A percentile compares a stretch with the other conserved stretches of the same genome.
Conservation (phyloP, 2,888 invertebrate genomes). For the Lepidocyrtinus sp. region DNA sequence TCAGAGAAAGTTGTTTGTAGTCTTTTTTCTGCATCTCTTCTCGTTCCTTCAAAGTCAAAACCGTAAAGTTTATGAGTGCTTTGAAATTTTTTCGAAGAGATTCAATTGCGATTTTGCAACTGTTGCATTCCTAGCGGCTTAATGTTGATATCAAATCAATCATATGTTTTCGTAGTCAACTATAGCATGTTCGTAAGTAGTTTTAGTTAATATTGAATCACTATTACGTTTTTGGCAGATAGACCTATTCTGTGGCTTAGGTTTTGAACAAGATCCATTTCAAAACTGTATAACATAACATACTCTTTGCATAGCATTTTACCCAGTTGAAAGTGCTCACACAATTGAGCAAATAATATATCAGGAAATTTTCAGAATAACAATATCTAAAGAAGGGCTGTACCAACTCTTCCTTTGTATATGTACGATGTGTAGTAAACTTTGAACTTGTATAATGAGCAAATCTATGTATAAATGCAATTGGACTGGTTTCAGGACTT, state of each 20-base stretch:
- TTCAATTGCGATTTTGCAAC: neutral
- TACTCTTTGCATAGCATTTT: too few species aligned
- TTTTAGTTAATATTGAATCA: neutral
- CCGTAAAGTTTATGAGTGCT: neutral
- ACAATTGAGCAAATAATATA: too few species aligned
- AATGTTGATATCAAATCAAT: too few species aligned
- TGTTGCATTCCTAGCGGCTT: neutral
- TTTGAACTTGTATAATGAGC: neutral
- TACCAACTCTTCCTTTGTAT: neutral
- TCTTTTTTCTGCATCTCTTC: neutral
- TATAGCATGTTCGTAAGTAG: too few species aligned
- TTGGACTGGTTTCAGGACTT: neutral
- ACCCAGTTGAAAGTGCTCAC: too few species aligned
- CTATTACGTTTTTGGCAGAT: neutral
- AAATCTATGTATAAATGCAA: neutral
- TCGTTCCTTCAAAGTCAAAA: neutral
- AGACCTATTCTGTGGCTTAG: neutral
- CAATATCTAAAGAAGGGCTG: too few species aligned
- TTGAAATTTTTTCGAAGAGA: neutral
- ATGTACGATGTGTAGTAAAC: neutral
- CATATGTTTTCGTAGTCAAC: too few species aligned
- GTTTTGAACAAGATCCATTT: neutral
- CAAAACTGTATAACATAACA: too few species aligned
- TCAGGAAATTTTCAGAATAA: too few species aligned
- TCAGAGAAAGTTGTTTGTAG: conserved; percentile 52